Conservation (phyloP, 2,888 invertebrate genomes). For the Acrocyrtus sp. region DNA sequence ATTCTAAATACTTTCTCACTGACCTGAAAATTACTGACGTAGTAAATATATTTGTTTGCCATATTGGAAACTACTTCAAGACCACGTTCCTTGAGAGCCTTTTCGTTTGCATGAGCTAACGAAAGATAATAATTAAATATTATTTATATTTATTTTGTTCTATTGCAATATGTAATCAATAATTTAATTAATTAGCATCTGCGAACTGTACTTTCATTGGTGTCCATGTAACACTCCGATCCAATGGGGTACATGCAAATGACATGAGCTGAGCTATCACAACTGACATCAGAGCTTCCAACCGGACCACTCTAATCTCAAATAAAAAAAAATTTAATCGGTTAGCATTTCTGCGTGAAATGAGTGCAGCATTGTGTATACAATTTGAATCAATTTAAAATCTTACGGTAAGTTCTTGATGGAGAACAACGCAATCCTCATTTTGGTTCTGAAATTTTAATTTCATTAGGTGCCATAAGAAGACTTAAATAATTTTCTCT, state of each 20-base stretch:
- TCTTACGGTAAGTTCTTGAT: neutral
- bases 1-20: no score
- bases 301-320: slow-evolving; percentile 6
- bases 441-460: neutral
- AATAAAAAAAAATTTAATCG: neutral
- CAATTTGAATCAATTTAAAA: neutral
- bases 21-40: slow-evolving; percentile 27
- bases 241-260: slow-evolving; percentile 9
- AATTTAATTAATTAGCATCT: neutral
- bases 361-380: neutral
- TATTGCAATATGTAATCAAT: neutral
- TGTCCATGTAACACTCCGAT: slow-evolving; percentile 9
- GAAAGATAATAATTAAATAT: neutral
- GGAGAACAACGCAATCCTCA: slow-evolving; percentile 1
- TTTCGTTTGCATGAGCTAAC: neutral
- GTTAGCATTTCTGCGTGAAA: neutral
- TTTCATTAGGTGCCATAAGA: neutral
- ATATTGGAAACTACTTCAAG: neutral
- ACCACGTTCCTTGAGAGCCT: neutral
- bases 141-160: no score
- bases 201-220: slow-evolving; percentile 6
- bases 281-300: slow-evolving; percentile 6
- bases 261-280: neutral
- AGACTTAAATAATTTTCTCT: neutral
- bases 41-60: neutral